Conservation (phyloP, 2,113 vertebrate species). For the Symphodus melops region DNA sequence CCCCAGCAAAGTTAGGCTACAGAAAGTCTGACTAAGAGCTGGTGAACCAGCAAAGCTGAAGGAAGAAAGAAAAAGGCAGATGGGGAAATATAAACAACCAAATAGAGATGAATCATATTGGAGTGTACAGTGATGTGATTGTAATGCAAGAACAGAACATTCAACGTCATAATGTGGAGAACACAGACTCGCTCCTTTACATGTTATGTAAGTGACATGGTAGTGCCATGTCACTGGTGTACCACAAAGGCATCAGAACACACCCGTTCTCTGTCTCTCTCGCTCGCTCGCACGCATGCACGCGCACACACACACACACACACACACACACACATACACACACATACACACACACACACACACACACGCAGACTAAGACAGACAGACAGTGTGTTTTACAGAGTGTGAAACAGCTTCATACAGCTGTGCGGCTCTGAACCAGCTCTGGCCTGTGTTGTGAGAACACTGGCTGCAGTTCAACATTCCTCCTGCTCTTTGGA, state of each 20-base stretch:
- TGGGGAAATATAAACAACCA: neutral
- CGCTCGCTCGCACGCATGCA: neutral
- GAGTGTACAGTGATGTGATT: neutral
- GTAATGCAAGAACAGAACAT: neutral
- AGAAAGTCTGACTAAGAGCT: slow-evolving; percentile 5
- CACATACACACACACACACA: slow-evolving; percentile 4
- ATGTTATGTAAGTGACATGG: neutral
- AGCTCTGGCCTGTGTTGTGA: slow-evolving; percentile 68
- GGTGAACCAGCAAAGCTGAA: neutral
- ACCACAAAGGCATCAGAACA: slow-evolving; percentile 35
- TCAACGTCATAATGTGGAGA: neutral
- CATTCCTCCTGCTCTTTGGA: slow-evolving; percentile 72
- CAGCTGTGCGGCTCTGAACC: slow-evolving; percentile 64
- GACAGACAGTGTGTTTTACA: slow-evolving; percentile 20
- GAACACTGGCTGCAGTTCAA: slow-evolving; percentile 74
- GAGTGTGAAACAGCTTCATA: slow-evolving; percentile 70
- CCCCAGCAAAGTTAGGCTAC: neutral
- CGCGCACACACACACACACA: slow-evolving; percentile 1
- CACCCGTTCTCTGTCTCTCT: slow-evolving; percentile 7
- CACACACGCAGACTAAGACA: slow-evolving; percentile 15
- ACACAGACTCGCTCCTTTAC: slow-evolving; percentile 10
- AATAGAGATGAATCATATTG: neutral
- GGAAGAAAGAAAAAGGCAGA: neutral
- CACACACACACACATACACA: slow-evolving; percentile 15
- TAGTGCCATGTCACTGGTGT: slow-evolving; percentile 20